Evolutionary conservation across 1,140 invertebrate species (phyloP), one percentile per base, ranked within the genome.

Genomic region (Pogonus chalceus): DNA sequence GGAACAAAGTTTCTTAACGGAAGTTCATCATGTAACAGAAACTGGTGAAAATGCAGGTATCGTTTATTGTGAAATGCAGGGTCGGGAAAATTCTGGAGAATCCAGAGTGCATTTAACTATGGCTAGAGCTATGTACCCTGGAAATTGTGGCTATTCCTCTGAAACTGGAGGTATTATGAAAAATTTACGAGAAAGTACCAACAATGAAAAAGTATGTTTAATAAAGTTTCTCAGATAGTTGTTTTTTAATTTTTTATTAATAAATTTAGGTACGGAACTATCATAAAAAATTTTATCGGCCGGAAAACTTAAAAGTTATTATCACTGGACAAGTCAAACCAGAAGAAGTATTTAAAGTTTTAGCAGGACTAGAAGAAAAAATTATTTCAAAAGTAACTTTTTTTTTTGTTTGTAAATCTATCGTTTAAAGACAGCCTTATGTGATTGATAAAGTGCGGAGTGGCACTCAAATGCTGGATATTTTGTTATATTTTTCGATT

Each of bases 31-130:
- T 68, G 79, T 96, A 47, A 90, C 87, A 66, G 84, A 82, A 2
- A 80, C 90, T 56, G 93, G 91, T 2, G 82, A 90, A 60, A 84
- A 96, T 78, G 88, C 84, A 24, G 93, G 93, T 24, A 88, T 95
- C 23, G 90, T 95, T 1, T 96, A 96, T 67, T 91, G 87, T 70
- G 92, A 96, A 75, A 93, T 95, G 87, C 90, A 95, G 67, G 84
- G 84, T 20, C 62, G 77, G 21, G 90, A 93, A 70, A 92, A 92
- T 67, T 80, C 76, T 35, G 88, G 84, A n/a, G 84, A 88, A 66
- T 81, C 78, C 57, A 69, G 81, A 54, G 72, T 76, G 54, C 75
- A 84, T 59, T 69, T 79, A 43, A 79, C 77, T 59, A 69, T 92
- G 64, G 62, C 78, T 3, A 71, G 81, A 60, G 76, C 78, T 2